Base-by-base conservation (phyloP, 2,888 invertebrate genomes). In the Drosophila imparisetae region DNA sequence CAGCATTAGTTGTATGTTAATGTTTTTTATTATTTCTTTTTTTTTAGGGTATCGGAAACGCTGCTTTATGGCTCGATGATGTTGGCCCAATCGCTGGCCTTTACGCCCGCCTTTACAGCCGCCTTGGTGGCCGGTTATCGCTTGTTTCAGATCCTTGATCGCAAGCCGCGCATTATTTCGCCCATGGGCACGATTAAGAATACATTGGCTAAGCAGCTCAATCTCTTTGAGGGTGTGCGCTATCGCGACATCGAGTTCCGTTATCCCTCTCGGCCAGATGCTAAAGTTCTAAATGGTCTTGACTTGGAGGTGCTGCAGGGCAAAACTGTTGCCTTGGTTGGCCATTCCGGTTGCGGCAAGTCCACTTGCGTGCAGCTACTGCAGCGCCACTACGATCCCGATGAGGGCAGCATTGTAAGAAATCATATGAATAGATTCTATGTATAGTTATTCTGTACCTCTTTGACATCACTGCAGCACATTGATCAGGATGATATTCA, bases 221-320 rank as follows among this genome's bases (percentile, higher is more conserved):
- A 92, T 81, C 85, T 92, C 5, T 90, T 91, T 30, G 92, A 93
- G 58, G 93, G 93, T 11, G 90, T 93, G 0, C 90, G 94, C 45
- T 96, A 96, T 92, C 94, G 94, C 45, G 94, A 95, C 84, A 94
- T 97, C 1, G 94, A 95, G 77, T 98, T 98, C 93, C 94, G 95
- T 34, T 98, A 98, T 93, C 98, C 98, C 2, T 96, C 96, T 0
- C 94, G 98, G 10, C 94, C 95, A 6, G 96, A 97, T 83, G 94
- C 95, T 40, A 94, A 95, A 73, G 96, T 98, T 30, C 93, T 98
- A 2, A 95, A 95, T 71, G 96, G 96, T 0, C 91, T 97, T 13
- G 94, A 95, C 64, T 93, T 97, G 59, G 94, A 94, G 64, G 95
- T 97, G 4, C 93, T 95, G 24, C 94, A 94, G 10, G 96, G 97